Conservation (phyloP, 2,888 invertebrate genomes). For the Helicoverpa assulta region DNA sequence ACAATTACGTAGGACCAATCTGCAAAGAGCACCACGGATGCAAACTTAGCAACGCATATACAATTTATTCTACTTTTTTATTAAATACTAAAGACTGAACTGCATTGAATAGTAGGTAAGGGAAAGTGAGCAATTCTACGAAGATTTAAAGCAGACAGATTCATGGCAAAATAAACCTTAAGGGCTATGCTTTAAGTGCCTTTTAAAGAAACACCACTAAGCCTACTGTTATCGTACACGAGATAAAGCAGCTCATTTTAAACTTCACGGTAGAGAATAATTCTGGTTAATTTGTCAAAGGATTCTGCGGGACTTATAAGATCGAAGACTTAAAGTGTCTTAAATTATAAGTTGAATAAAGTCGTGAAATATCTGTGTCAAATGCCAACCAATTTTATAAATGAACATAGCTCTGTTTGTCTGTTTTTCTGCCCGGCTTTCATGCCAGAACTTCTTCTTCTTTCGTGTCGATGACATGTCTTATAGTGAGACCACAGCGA, state of each 20-base stretch:
- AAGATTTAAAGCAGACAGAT: not conserved
- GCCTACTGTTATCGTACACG: not conserved
- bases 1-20: not conserved
- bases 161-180: not conserved
- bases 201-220: not conserved
- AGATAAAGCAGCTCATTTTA: not conserved
- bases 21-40: not conserved
- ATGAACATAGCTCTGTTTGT: too few relatives aligned
- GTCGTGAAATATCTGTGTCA: too few relatives aligned
- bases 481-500: too few relatives aligned
- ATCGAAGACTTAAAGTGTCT: slow-evolving; percentile 6
- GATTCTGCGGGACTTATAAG: slow-evolving; percentile 13
- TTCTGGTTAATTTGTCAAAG: slow-evolving; percentile 12
- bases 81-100: not conserved
- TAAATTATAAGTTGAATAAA: not conserved
- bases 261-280: slow-evolving; percentile 6
- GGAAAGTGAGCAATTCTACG: not conserved
- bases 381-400: too few relatives aligned
- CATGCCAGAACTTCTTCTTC: too few relatives aligned
- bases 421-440: too few relatives aligned
- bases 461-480: too few relatives aligned
- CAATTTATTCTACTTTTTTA: not conserved
- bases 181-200: not conserved
- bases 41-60: not conserved
- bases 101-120: not conserved